Evolutionary conservation across 2,113 vertebrate species (phyloP).

Genomic region (Ochotona princeps): DNA sequence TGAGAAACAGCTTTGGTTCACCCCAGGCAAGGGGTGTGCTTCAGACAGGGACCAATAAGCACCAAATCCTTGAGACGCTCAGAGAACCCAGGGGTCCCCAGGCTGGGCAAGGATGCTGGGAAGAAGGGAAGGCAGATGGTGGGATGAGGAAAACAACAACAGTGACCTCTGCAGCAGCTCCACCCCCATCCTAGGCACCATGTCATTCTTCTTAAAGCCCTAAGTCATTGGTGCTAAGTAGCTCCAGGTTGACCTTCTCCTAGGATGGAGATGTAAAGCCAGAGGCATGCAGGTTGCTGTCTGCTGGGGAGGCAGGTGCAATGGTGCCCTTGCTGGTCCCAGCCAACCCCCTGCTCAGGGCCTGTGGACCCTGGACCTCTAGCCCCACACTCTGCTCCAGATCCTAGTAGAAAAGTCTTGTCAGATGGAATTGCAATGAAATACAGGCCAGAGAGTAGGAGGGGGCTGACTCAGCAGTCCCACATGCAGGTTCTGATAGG

Average conservation of each 20-base stretch:
- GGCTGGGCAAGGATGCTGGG: not conserved
- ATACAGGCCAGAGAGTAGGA: not conserved
- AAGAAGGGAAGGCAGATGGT: not conserved
- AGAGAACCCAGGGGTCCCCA: not conserved
- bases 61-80: not conserved
- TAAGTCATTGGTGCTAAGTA: constrained; percentile 53
- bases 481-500: not conserved
- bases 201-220: constrained; percentile 55
- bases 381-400: not conserved
- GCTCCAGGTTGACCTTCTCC: constrained; percentile 52
- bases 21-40: rapidly evolving
- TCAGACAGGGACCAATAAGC: not conserved
- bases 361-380: not conserved
- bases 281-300: not conserved
- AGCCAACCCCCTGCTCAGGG: not conserved
- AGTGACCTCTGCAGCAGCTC: constrained; percentile 3
- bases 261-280: constrained; percentile 45
- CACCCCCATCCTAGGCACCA: not conserved
- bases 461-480: not conserved
- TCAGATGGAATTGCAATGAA: not conserved
- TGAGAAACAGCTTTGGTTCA: not conserved
- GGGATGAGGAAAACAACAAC: rapidly evolving
- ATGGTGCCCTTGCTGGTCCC: not conserved
- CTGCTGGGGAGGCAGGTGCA: not conserved
- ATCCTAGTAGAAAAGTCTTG: not conserved